These are phyloP conservation scores for Calephelis perditalis DNA, from an alignment of 2,888 invertebrate species.

Conservation along the genomic window DNA sequence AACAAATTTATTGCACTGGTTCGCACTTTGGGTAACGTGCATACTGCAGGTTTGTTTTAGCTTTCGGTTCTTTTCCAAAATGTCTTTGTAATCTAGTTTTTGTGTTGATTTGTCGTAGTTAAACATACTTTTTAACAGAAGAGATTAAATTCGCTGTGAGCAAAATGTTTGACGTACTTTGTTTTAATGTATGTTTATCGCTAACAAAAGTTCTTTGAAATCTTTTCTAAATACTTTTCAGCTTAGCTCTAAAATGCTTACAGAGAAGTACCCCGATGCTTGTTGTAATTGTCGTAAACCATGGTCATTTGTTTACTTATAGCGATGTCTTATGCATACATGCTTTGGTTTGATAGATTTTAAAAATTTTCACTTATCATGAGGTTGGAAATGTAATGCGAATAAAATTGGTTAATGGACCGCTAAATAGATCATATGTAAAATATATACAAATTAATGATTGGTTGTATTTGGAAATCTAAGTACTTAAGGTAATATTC, in stretches of 20 bases:
- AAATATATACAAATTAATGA: slow-evolving; percentile 5
- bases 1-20: slow-evolving; percentile 11
- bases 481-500: slow-evolving; percentile 11
- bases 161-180: slow-evolving; percentile 6
- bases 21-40: slow-evolving; percentile 12
- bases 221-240: slow-evolving; percentile 12
- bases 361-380: background rate
- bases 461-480: slow-evolving; percentile 6
- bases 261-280: slow-evolving; percentile 11
- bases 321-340: slow-evolving; percentile 12
- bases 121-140: slow-evolving; percentile 12
- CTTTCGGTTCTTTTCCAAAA: slow-evolving; percentile 11
- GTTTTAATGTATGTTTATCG: slow-evolving; percentile 10
- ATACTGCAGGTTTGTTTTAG: slow-evolving; percentile 12
- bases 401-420: slow-evolving; percentile 4
- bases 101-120: slow-evolving; percentile 10
- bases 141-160: background rate
- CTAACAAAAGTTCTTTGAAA: slow-evolving; percentile 7
- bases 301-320: slow-evolving; percentile 12
- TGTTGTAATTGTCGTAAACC: slow-evolving; percentile 12
- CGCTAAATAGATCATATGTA: slow-evolving; percentile 5
- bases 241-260: slow-evolving; percentile 13
- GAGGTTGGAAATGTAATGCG: slow-evolving; percentile 8
- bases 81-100: slow-evolving; percentile 13
- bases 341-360: slow-evolving; percentile 11